Conservation (phyloP, 1,140 invertebrate genomes). For the Druon quercuslanigerum region DNA sequence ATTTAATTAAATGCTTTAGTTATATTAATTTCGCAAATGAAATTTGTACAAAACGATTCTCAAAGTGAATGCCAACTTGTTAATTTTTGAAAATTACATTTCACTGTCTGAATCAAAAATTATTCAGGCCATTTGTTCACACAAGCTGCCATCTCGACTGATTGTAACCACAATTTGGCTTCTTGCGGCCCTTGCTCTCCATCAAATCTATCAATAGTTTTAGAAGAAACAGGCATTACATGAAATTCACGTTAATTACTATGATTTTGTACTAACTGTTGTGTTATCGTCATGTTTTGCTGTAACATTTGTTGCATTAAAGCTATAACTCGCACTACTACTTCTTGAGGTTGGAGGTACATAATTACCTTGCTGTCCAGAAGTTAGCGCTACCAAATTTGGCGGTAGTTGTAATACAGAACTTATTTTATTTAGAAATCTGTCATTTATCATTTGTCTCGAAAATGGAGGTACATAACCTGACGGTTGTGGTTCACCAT, state of each 20-base stretch:
- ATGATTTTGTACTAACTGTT: not conserved
- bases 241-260: not conserved
- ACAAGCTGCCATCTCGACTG: constrained; percentile 18
- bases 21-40: constrained; percentile 30
- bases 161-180: constrained; percentile 31
- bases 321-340: not conserved
- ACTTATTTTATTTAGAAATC: not conserved
- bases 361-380: not conserved
- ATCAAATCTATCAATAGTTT: too few species aligned
- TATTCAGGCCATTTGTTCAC: constrained; percentile 38
- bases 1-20: constrained; percentile 32
- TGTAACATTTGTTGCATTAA: not conserved
- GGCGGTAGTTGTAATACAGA: too few species aligned
- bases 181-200: constrained; percentile 1
- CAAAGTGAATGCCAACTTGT: constrained; percentile 32
- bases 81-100: constrained; percentile 29
- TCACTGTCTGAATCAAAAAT: constrained; percentile 35
- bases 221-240: constrained; percentile 29
- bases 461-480: too few species aligned
- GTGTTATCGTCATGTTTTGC: not conserved
- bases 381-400: too few species aligned
- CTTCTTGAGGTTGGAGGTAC: not conserved
- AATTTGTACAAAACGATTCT: constrained; percentile 31
- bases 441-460: too few species aligned
- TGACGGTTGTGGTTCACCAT: too few species aligned